A percentile compares a stretch with the other conserved stretches of the same genome.
phyloP scores from a whole-genome alignment of 2,888 invertebrate species.

The Eilema griseolum region DNA sequence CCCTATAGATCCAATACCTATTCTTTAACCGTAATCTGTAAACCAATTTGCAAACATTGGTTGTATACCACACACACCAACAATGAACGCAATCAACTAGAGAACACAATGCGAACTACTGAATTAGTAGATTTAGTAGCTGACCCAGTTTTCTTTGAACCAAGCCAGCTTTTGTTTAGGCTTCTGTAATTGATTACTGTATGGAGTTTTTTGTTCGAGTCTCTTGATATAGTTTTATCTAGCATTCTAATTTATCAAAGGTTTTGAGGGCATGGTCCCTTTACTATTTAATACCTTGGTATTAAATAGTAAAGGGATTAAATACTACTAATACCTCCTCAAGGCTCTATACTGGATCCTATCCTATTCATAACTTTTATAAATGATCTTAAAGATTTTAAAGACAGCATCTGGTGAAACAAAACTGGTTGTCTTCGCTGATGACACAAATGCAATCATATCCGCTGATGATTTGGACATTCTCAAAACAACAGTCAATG shows the following conservation, averaged over 20 bases:
- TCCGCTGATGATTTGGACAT: too few relatives aligned
- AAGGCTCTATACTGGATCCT: too few relatives aligned
- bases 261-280: not conserved
- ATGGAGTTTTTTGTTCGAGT: slow-evolving; percentile 1
- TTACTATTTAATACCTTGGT: not conserved
- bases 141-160: slow-evolving; percentile 23
- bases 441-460: too few relatives aligned
- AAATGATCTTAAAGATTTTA: too few relatives aligned
- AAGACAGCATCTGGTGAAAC: too few relatives aligned
- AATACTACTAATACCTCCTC: too few relatives aligned
- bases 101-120: slow-evolving; percentile 26
- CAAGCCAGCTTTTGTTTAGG: slow-evolving; percentile 23
- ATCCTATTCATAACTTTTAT: too few relatives aligned
- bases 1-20: not conserved
- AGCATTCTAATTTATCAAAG: not conserved
- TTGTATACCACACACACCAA: slow-evolving; percentile 10
- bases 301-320: too few relatives aligned
- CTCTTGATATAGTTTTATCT: slow-evolving; percentile 2
- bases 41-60: slow-evolving; percentile 20
- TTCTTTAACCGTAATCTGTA: slow-evolving; percentile 1
- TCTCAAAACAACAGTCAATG: too few relatives aligned
- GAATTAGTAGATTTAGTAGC: slow-evolving; percentile 18
- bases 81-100: slow-evolving; percentile 24
- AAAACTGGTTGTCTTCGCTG: too few relatives aligned
- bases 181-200: slow-evolving; percentile 26